Base-by-base conservation (phyloP, 2,888 invertebrate genomes). In the Hymenopus coronatus region DNA sequence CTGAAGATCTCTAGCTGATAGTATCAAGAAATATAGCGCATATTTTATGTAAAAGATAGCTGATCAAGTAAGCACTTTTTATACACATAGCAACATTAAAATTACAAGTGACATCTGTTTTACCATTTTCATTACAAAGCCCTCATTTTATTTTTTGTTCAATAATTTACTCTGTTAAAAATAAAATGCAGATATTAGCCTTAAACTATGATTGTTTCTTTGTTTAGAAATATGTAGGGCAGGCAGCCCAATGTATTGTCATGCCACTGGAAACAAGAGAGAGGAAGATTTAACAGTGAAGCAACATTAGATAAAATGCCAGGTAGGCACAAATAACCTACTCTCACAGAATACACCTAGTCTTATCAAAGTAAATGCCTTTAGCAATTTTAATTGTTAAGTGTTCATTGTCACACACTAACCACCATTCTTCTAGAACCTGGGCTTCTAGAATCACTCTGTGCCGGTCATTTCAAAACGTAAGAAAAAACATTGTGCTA, bases 251-350 rank as follows among this genome's bases (percentile, higher is more conserved):
- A 28, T 81, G 70, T 87, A 87, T 87, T 82, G 82, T 87, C 87
- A 82, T 87, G 82, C 87, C 87, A 87, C 87, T 87, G 87, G 87
- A 87, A 27, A 87, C 12, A 33, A n/a, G 40, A 40, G 54, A 82
- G 82, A 87, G 82, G 87, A 87, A 87, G 82, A 70, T 70, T 20
- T 70, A 70, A 86, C 28, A 70, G 28, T 28, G 3, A 87, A 87
- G 87, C 82, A 82, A 70, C 54, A 70, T 70, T 15, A 70, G 54
- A 70, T 70, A 70, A 70, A 15, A 70, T 70, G 54, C 54, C 54
- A 70, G 6, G 40, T 40, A 40, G 40, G 40, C 40, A 40, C 40
- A 40, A 40, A 40, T 40, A 40, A 40, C 40, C 40, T 40, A 40
- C 54, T 20, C 20, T 15, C 54, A 70, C 54, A 70, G 25, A 70